Conservation (phyloP, 2,113 vertebrate genomes). For the Fregata magnificens region DNA sequence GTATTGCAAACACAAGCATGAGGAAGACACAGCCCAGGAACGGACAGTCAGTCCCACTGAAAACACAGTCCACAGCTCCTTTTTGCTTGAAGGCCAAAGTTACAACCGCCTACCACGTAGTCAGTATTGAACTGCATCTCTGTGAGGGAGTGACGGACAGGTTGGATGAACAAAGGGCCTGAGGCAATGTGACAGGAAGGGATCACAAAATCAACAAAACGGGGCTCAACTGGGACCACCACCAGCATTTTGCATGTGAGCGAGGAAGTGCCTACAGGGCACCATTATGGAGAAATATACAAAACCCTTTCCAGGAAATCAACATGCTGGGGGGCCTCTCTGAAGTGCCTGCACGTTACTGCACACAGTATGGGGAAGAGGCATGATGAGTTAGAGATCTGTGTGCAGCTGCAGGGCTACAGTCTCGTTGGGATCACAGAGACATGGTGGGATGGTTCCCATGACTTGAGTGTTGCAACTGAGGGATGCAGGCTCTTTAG, state of each 20-base stretch:
- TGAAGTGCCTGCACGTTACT: background rate
- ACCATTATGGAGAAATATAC: background rate
- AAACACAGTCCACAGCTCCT: background rate
- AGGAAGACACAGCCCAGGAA: background rate
- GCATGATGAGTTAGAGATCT: background rate
- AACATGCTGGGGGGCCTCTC: background rate
- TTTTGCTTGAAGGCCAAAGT: background rate
- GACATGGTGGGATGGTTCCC: background rate
- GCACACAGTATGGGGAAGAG: background rate
- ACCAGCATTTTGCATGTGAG: background rate
- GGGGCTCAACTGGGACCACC: background rate
- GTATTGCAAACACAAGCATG: background rate
- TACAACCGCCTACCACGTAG: background rate
- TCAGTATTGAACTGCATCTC: background rate
- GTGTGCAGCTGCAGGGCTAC: background rate
- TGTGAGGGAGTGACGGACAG: fast-evolving
- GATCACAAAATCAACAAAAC: background rate
- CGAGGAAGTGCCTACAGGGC: background rate
- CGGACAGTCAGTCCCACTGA: background rate
- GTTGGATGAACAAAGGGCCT: background rate
- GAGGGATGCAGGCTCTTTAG: background rate
- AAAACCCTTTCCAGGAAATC: background rate
- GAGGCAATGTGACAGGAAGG: background rate
- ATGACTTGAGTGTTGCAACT: background rate
- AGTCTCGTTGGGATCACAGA: background rate